Base-by-base conservation (phyloP, 2,113 vertebrate genomes). In the Heterotis niloticus region DNA sequence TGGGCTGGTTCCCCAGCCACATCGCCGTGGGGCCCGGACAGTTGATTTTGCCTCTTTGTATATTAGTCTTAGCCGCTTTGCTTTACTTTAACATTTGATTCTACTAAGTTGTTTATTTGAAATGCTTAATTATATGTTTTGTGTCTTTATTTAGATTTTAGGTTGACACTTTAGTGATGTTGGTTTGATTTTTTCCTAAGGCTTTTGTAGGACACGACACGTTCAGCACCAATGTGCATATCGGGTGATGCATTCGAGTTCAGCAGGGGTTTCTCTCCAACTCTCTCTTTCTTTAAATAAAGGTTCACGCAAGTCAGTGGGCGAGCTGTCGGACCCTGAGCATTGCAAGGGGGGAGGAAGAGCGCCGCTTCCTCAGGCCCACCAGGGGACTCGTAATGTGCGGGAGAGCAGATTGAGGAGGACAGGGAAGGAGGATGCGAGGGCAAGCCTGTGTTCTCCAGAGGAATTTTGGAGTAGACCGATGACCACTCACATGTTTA, bases 331-430 rank as follows among this genome's bases (percentile, higher is more conserved):
- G 56, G 34, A 60, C 79, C 79, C 56, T 29, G 52, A 64, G 71
- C 77, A 0, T 82, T 71, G 64, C 82, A 23, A 77, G 71, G 85
- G 76, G 13, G 79, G 68, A 90, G 82, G 80, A 87, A 88, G 71
- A 76, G 76, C 82, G 79, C 84, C 77, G 29, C 66, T 88, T 87
- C 56, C 79, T 88, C 86, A 84, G 80, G 73, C 86, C 66, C 80
- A 65, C 66, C 77, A 51, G 64, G n/a, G 70, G 57, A 84, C 67
- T 66, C 80, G 75, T 87, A 64, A 28, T 77, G 13, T 56, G 73
- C 83, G 77, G 81, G 75, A 87, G 75, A 79, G 54, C 23, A 26
- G 54, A 24, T 74, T 54, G 24, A 13, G 71, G 24, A 24, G 24
- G 71, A 28, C 34, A 44, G 71, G 23, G 5, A 57, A 5, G 71